A percentile compares a stretch with the other conserved stretches of the same genome.
phyloP scores from a whole-genome alignment of 1,140 invertebrate species.

The Halictus rubicundus region DNA sequence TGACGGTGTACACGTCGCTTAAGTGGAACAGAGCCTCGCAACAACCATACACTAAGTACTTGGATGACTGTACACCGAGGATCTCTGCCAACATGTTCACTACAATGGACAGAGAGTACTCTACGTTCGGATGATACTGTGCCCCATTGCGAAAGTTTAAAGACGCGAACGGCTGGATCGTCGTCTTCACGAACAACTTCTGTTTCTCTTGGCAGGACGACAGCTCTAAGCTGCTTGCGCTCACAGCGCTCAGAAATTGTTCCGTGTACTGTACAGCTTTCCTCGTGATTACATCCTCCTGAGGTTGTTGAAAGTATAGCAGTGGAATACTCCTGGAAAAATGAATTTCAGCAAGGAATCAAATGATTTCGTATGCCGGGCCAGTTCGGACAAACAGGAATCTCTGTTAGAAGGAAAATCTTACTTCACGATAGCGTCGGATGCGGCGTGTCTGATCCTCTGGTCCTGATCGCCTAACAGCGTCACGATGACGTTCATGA shows the following conservation, averaged over 20 bases:
- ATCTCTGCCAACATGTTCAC: slow-evolving; percentile 69
- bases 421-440: slow-evolving; percentile 86
- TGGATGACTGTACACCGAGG: slow-evolving; percentile 71
- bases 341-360: background rate
- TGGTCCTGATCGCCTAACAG: slow-evolving; percentile 89
- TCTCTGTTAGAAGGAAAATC: slow-evolving; percentile 34
- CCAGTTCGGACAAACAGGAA: no score
- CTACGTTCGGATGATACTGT: slow-evolving; percentile 35
- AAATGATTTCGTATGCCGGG: background rate
- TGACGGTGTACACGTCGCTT: slow-evolving; percentile 79
- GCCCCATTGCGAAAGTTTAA: slow-evolving; percentile 30
- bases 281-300: slow-evolving; percentile 78
- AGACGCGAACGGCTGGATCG: slow-evolving; percentile 66
- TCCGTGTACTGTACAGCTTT: slow-evolving; percentile 76
- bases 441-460: slow-evolving; percentile 87
- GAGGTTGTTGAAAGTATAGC: slow-evolving; percentile 76
- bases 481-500: slow-evolving; percentile 84
- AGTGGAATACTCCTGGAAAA: slow-evolving; percentile 79
- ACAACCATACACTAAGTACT: slow-evolving; percentile 79
- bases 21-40: slow-evolving; percentile 80
- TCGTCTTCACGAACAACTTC: slow-evolving; percentile 67
- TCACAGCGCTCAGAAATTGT: slow-evolving; percentile 72
- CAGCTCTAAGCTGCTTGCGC: slow-evolving; percentile 28
- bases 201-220: slow-evolving; percentile 63
- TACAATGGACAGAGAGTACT: slow-evolving; percentile 57